Percentiles rank a stretch among this genome's conserved stretches.
Evolutionary conservation across 2,888 invertebrate species (phyloP).

Genomic region (Andrena bucephala): DNA sequence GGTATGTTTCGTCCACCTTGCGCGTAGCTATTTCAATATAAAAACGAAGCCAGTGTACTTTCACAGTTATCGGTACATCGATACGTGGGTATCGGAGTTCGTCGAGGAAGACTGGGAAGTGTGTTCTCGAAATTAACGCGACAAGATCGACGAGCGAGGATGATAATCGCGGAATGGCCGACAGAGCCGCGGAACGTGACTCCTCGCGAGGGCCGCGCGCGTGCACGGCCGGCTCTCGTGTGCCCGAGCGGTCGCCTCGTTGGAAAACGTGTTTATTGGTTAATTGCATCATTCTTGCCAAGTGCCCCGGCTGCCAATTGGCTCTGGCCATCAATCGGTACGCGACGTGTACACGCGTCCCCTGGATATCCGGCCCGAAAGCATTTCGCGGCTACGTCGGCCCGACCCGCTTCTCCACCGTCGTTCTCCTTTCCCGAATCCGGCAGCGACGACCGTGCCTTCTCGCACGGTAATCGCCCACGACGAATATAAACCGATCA

Average conservation of each 20-base stretch:
- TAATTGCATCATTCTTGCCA: slow-evolving; percentile 83
- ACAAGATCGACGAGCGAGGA: slow-evolving; percentile 33
- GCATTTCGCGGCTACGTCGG: slow-evolving; percentile 63
- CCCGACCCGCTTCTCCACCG: neutral
- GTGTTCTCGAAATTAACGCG: slow-evolving; percentile 9
- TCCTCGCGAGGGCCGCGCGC: slow-evolving; percentile 35
- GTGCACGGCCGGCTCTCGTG: slow-evolving; percentile 6
- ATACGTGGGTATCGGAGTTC: no score
- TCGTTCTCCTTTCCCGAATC: slow-evolving; percentile 15
- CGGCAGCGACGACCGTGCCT: neutral
- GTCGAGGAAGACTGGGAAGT: neutral
- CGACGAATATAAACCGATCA: slow-evolving; percentile 32
- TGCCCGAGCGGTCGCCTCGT: slow-evolving; percentile 57
- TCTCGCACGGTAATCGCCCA: slow-evolving; percentile 5
- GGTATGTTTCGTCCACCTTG: no score
- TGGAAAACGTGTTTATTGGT: slow-evolving; percentile 82
- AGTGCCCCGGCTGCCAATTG: slow-evolving; percentile 79
- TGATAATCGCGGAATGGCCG: slow-evolving; percentile 30
- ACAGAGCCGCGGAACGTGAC: slow-evolving; percentile 44
- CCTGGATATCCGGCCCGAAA: slow-evolving; percentile 72
- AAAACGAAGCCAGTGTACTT: no score
- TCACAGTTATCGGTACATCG: no score
- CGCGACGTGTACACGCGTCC: slow-evolving; percentile 63
- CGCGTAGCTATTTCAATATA: no score
- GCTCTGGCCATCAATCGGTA: slow-evolving; percentile 75